Evolutionary conservation across 2,113 vertebrate species (phyloP).

Genomic region (Charina bottae): DNA sequence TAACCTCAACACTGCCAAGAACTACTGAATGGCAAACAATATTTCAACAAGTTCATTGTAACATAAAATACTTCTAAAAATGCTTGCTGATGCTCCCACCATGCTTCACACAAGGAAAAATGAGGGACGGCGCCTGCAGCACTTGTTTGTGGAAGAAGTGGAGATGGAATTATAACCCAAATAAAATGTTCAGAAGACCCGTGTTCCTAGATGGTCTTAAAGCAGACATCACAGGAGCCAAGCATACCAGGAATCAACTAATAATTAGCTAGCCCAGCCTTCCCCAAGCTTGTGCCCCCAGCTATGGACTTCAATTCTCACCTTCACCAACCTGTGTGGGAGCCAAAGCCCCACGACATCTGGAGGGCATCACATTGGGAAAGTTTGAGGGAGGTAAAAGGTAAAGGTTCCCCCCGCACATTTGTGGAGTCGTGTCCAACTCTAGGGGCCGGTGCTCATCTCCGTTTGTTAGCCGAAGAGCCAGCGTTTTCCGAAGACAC

Average conservation of each 20-base stretch:
- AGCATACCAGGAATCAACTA: too few relatives aligned
- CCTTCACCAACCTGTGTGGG: neutral
- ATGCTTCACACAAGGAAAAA: neutral
- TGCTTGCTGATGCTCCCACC: neutral
- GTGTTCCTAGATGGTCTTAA: neutral
- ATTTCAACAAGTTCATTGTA: slow-evolving; percentile 27
- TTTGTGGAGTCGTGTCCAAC: too few relatives aligned
- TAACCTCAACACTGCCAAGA: neutral
- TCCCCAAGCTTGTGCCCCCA: neutral
- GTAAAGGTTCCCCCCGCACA: too few relatives aligned
- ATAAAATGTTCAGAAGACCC: slow-evolving; percentile 1
- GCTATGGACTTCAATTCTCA: neutral
- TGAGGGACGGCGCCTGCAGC: neutral
- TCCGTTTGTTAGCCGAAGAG: too few relatives aligned
- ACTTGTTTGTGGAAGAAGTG: neutral
- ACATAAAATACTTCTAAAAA: slow-evolving; percentile 16
- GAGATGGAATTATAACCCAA: slow-evolving; percentile 20
- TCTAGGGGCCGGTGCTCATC: too few relatives aligned
- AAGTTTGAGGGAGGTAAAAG: neutral
- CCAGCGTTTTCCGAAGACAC: too few relatives aligned
- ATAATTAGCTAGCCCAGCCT: neutral
- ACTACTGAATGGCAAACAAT: neutral
- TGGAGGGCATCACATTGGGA: neutral
- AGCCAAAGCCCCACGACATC: neutral
- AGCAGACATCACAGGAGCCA: neutral